Base-by-base conservation (phyloP, 2,113 vertebrate species). In the Cygnus atratus region DNA sequence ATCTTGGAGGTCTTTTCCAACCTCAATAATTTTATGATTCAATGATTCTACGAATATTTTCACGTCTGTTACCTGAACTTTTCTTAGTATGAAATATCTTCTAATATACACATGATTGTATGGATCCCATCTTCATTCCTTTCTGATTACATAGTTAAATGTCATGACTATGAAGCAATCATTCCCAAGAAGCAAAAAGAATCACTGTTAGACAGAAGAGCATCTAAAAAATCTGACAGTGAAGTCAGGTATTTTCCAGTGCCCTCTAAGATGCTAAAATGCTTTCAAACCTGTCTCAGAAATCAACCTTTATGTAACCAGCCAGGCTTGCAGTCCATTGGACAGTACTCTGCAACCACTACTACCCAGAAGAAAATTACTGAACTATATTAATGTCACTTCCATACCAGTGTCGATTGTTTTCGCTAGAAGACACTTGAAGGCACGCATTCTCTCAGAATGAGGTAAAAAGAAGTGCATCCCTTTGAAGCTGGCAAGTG, bases 401-500 rank as follows among this genome's bases (percentile, higher is more conserved):
- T 33, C 41, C 0, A 0, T 16, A 28, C 29, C 48, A 25, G 13
- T 17, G 46, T 44, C 1, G 0, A 9, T 19, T 85, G 28, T 41
- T 67, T 48, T 54, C 41, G 29, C 35, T 83, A 55, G n/a, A 66
- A 48, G 46, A 48, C 46, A 54, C 71, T 19, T 58, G 28, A 76
- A 73, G 67, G 6, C 55, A 13, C 29, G 74, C 15, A 10, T 46
- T 54, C 16, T 50, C 16, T 67, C 3, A 8, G 31, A 59, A 59
- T 5, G n/a, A 67, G 16, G 21, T 73, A 39, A 31, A 67, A 84
- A 87, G 41, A 17, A 55, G 3, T 2, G 3, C 33, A 71, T 61
- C 29, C 15, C 13, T 76, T 33, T 52, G 48, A 78, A 92, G 37
- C 8, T 67, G 16, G 16, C 13, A 71, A 72, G 28, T 54, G 58